A percentile compares a stretch with the other conserved stretches of the same genome.
Evolutionary conservation across 2,888 invertebrate species (phyloP).

Genomic region (Acanthococcus lagerstroemiae): DNA sequence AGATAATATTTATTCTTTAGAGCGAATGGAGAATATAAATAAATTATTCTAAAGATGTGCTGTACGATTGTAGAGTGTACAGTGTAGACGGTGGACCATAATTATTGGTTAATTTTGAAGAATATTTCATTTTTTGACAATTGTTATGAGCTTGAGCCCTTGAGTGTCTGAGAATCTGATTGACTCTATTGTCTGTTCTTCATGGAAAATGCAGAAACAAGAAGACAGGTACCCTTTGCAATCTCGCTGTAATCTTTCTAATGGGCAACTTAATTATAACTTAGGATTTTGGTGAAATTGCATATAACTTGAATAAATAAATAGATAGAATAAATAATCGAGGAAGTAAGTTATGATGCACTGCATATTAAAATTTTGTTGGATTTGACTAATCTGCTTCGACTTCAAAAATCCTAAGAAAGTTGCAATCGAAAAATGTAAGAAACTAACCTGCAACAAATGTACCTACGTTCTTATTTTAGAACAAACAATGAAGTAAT

Average conservation of each 20-base stretch:
- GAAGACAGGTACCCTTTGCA: neutral
- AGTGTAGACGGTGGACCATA: neutral
- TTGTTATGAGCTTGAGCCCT: neutral
- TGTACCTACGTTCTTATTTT: constrained; percentile 1
- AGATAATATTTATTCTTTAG: neutral
- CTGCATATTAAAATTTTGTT: neutral
- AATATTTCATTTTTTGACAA: neutral
- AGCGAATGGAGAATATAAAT: neutral
- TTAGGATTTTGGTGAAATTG: constrained; percentile 4
- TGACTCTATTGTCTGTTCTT: neutral
- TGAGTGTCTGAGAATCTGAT: neutral
- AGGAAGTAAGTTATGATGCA: neutral
- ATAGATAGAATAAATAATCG: neutral
- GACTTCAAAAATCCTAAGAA: constrained; percentile 3
- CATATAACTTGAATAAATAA: constrained; percentile 6
- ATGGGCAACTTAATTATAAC: neutral
- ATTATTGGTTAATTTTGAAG: neutral
- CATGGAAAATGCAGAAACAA: neutral
- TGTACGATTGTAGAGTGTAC: neutral
- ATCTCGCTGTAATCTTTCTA: neutral
- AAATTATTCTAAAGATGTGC: neutral
- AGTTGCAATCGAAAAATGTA: constrained; percentile 3
- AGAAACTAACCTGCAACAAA: constrained; percentile 5
- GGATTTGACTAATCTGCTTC: constrained; percentile 1
- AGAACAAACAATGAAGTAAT: constrained; percentile 8